Evolutionary conservation across 1,140 invertebrate species (phyloP).

Genomic region (Caenorhabditis briggsae): DNA sequence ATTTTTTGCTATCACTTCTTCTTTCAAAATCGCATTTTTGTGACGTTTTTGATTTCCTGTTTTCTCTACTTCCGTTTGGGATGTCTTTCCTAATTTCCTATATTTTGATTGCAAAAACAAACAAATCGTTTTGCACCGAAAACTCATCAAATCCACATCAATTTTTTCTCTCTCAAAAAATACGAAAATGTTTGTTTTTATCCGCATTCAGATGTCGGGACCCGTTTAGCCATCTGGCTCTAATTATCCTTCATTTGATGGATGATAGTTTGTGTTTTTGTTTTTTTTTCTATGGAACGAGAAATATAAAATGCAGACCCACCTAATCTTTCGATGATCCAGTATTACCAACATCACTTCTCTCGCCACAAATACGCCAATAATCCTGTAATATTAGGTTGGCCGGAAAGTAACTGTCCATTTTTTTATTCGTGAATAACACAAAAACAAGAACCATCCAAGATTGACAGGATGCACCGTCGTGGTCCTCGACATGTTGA

Average conservation of each 20-base stretch:
- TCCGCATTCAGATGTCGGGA: neutral
- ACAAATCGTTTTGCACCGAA: too few species aligned
- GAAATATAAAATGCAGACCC: slow-evolving; percentile 7
- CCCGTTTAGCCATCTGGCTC: slow-evolving; percentile 40
- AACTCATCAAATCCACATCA: neutral
- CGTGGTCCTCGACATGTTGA: too few species aligned
- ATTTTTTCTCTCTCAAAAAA: neutral
- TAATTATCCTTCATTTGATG: slow-evolving; percentile 52
- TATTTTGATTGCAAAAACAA: too few species aligned
- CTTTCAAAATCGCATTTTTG: too few species aligned
- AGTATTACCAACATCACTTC: slow-evolving; percentile 32
- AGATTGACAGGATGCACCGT: too few species aligned
- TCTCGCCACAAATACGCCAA: slow-evolving; percentile 30
- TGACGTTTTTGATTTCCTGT: too few species aligned
- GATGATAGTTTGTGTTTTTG: slow-evolving; percentile 32
- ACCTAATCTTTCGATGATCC: slow-evolving; percentile 41
- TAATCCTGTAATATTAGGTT: slow-evolving; percentile 48
- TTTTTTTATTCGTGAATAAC: too few species aligned
- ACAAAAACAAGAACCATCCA: too few species aligned
- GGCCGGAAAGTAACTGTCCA: too few species aligned
- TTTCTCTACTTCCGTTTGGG: too few species aligned
- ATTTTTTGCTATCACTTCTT: too few species aligned
- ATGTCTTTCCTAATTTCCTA: too few species aligned
- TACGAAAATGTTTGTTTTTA: neutral
- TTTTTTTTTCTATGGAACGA: neutral